phyloP scores from a whole-genome alignment of 2,888 invertebrate species.

The Sphaeridia pumilis region DNA sequence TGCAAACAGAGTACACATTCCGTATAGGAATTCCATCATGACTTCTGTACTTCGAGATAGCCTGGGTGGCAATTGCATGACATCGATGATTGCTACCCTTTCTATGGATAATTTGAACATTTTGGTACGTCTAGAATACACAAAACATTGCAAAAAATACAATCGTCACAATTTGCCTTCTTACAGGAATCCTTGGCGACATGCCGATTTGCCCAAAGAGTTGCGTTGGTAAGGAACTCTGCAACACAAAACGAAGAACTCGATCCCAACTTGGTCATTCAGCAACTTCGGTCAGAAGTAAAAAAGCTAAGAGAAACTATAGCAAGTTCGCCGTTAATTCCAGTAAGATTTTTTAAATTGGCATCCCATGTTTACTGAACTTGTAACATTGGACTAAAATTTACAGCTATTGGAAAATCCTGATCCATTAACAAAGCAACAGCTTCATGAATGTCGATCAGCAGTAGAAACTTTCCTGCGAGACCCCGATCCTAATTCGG shows the following conservation, averaged over 20 bases:
- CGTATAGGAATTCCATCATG: conserved; percentile 46
- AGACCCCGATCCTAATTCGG: conserved; percentile 28
- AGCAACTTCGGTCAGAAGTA: conserved; percentile 41
- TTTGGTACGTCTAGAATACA: too few species aligned
- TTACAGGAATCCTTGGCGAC: conserved; percentile 47
- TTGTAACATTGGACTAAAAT: not conserved
- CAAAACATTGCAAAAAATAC: too few species aligned
- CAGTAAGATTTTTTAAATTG: conserved; percentile 20
- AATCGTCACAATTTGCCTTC: too few species aligned
- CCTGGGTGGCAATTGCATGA: conserved; percentile 46
- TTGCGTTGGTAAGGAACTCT: conserved; percentile 44
- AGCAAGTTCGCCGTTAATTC: conserved; percentile 32
- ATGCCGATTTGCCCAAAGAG: conserved; percentile 47
- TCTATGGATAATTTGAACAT: conserved; percentile 39
- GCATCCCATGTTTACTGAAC: not conserved
- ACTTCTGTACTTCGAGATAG: conserved; percentile 47
- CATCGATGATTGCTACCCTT: conserved; percentile 46
- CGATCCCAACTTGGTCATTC: conserved; percentile 42
- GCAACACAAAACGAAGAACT: conserved; percentile 41
- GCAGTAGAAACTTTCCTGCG: conserved; percentile 23
- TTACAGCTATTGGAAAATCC: conserved; percentile 16
- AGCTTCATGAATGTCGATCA: conserved; percentile 18
- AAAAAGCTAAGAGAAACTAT: conserved; percentile 40
- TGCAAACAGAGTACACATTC: conserved; percentile 39
- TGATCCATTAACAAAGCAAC: conserved; percentile 20